phyloP scores from a whole-genome alignment of 92 coral and sea anemone genomes.

The Phenganax marumi region DNA sequence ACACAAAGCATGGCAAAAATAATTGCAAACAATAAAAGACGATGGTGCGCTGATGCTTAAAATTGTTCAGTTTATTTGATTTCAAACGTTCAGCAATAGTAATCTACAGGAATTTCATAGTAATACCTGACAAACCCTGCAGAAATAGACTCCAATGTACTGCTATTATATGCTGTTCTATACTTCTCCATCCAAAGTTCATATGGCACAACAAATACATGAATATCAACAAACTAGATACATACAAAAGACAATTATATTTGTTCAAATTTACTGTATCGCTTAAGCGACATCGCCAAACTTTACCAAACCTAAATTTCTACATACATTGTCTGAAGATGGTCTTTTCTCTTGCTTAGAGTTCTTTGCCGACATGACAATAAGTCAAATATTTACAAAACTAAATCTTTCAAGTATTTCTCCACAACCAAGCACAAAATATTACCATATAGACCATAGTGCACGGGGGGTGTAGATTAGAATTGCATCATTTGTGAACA shows the following conservation, averaged over 20 bases:
- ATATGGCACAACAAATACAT: conserved; percentile 95
- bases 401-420: no score
- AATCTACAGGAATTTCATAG: background rate
- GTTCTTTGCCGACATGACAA: conserved; percentile 5
- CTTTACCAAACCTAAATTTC: background rate
- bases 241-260: background rate
- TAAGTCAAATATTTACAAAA: background rate
- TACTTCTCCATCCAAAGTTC: conserved; percentile 95
- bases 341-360: conserved; percentile 42
- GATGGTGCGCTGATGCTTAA: background rate
- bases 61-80: background rate
- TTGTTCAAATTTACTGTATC: background rate
- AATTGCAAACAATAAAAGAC: no score
- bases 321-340: conserved; percentile 32
- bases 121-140: conserved; percentile 97
- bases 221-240: conserved; percentile 89
- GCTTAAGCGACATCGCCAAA: background rate
- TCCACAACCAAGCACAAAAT: no score
- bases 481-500: no score
- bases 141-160: conserved; percentile 93
- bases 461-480: no score
- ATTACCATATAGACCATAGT: no score
- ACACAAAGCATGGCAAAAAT: no score
- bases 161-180: conserved; percentile 93
- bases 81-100: background rate